Base-by-base conservation (phyloP, 2,888 invertebrate genomes). In the Apodemia hepburni region DNA sequence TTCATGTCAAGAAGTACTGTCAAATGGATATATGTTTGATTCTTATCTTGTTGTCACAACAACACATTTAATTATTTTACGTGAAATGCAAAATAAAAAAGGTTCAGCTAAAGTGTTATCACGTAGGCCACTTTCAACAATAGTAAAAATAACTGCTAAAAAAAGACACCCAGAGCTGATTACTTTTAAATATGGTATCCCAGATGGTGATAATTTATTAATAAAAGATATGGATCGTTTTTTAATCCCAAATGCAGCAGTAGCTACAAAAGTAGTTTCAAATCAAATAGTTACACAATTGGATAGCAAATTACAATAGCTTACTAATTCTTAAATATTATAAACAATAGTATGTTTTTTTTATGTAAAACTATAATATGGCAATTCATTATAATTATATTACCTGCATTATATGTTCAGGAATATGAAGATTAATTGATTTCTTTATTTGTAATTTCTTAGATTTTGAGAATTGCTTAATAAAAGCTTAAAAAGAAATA, bases 121-220 rank as follows among this genome's bases (percentile, higher is more conserved):
- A 0, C 94, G 97, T 67, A 93, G 98, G 63, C 97, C 97, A 0
- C 91, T 99, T 62, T 96, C 97, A 2, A 96, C 97, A 61, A 97
- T 99, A 73, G 97, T 99, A 9, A 98, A 98, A 92, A 99, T 99
- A 67, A 99, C 99, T 0, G 98, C 98, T 12, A 98, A 98, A 81
- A 98, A 98, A 82, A 94, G 96, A 64, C 96, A 97, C 81, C 98
- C 99, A 0, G 98, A 99, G 85, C 92, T 99, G 73, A 98, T 99
- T 68, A 99, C 99, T 0, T 99, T 99, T 83, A 98, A 98, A 82
- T 99, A 99, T 81, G 98, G 98, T 5, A 93, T 95, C 64, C 95
- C 95, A 2, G 95, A 97, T 78, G 97, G 96, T 59, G 96, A 96
- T 74, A 94, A 94, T 57, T 89, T 97, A 47, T 92, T 95, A 65